Evolutionary conservation across 2,888 invertebrate genomes (phyloP).

Genomic region (Fragum whitleyi): DNA sequence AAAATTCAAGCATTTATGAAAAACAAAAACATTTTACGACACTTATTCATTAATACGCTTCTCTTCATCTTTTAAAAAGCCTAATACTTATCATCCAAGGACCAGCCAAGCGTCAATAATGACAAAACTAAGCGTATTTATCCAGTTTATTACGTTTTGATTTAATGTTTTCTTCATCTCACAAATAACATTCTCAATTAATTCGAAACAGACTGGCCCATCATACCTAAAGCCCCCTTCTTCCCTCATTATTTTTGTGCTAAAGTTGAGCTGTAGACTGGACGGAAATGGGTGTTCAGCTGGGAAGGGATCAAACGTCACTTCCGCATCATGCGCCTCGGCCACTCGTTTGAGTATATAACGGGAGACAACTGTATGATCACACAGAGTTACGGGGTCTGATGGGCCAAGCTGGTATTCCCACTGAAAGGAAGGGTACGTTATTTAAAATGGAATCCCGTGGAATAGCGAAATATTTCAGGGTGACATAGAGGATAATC

Average conservation of each 20-base stretch:
- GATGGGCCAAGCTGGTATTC: constrained; percentile 17
- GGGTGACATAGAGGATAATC: neutral
- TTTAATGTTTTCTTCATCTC: no score
- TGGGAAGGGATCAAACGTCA: constrained; percentile 17
- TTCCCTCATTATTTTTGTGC: neutral
- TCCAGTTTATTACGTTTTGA: no score
- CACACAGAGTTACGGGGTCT: constrained; percentile 1
- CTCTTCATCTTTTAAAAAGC: no score
- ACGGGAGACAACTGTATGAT: constrained; percentile 12
- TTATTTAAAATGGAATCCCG: no score
- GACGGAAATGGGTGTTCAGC: constrained; percentile 1
- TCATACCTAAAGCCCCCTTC: neutral
- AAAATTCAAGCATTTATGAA: no score
- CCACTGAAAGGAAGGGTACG: neutral
- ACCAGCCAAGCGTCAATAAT: no score
- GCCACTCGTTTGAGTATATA: constrained; percentile 12
- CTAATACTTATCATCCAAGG: no score
- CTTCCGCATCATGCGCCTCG: constrained; percentile 3
- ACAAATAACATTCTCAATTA: no score
- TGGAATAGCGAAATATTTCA: neutral
- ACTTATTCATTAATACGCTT: no score
- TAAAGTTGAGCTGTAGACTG: constrained; percentile 1
- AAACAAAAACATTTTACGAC: no score
- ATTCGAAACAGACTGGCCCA: no score
- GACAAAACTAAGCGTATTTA: no score